phyloP scores from a whole-genome alignment of 2,888 invertebrate species.

The Lumbricus terrestris region DNA sequence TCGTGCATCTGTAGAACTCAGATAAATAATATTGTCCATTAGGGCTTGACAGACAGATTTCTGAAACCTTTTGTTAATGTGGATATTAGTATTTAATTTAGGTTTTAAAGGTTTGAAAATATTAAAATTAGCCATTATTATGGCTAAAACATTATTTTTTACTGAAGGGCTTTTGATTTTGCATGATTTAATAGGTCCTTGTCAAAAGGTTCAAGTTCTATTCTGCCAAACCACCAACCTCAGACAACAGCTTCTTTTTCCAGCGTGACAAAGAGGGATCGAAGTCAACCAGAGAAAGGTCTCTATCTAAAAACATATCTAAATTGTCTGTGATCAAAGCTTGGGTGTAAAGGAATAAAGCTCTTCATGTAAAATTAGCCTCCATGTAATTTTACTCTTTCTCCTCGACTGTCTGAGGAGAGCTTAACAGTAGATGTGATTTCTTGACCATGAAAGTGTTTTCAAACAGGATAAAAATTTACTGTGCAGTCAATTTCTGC shows the following conservation, averaged over 20 bases:
- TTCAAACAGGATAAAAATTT: not conserved
- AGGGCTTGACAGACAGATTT: not conserved
- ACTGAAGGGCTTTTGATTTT: not conserved
- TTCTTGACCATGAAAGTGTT: not conserved
- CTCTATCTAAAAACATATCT: not conserved
- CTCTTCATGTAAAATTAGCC: too few species aligned
- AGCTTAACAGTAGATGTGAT: too few species aligned
- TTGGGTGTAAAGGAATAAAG: too few species aligned
- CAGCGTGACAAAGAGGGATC: not conserved
- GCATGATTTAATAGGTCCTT: not conserved
- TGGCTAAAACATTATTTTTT: not conserved
- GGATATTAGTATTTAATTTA: not conserved
- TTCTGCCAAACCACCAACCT: constrained; percentile 3
- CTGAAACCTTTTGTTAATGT: not conserved
- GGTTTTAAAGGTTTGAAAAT: not conserved
- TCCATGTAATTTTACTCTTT: too few species aligned
- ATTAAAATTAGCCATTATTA: not conserved
- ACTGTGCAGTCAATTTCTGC: not conserved
- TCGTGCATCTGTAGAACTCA: not conserved
- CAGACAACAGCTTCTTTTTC: not conserved
- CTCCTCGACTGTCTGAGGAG: too few species aligned
- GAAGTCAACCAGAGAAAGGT: not conserved
- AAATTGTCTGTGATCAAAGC: too few species aligned
- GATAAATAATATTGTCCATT: not conserved
- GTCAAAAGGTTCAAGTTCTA: not conserved